Conservation (phyloP, 2,888 invertebrate species). For the Pilophorus perplexus region DNA sequence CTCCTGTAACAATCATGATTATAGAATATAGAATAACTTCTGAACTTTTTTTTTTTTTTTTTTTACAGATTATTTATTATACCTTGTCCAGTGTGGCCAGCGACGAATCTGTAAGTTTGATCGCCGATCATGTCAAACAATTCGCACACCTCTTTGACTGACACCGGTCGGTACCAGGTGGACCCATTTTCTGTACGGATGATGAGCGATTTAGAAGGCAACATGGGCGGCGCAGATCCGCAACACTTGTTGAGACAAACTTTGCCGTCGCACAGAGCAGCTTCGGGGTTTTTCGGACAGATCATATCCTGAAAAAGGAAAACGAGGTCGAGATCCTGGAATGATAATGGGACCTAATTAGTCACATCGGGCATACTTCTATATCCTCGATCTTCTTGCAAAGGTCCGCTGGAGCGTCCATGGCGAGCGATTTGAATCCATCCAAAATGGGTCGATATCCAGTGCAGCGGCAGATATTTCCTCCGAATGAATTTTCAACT, state of each 20-base stretch:
- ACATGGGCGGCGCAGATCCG: neutral
- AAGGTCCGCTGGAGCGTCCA: conserved; percentile 55
- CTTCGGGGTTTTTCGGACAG: conserved; percentile 36
- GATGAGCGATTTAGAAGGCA: conserved; percentile 8
- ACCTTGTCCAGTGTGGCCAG: conserved; percentile 77
- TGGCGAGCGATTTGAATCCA: conserved; percentile 68
- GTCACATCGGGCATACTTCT: conserved; percentile 51
- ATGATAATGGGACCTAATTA: too few relatives aligned
- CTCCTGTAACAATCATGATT: conserved; percentile 50
- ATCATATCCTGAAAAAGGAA: conserved; percentile 40
- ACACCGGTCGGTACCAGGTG: conserved; percentile 61
- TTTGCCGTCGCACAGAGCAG: conserved; percentile 6
- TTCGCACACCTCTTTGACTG: conserved; percentile 59
- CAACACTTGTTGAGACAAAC: conserved; percentile 16
- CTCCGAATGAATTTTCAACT: conserved; percentile 67
- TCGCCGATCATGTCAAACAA: conserved; percentile 55
- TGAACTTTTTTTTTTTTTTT: too few relatives aligned
- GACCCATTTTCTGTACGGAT: conserved; percentile 22
- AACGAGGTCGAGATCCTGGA: too few relatives aligned
- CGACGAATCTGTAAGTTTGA: conserved; percentile 60
- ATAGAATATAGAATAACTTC: too few relatives aligned
- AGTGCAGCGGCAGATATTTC: conserved; percentile 72
- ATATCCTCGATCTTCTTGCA: conserved; percentile 53
- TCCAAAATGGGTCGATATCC: conserved; percentile 76
- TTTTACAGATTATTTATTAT: too few relatives aligned